Conservation (phyloP, 1,140 invertebrate genomes). For the Oppia nitens region DNA sequence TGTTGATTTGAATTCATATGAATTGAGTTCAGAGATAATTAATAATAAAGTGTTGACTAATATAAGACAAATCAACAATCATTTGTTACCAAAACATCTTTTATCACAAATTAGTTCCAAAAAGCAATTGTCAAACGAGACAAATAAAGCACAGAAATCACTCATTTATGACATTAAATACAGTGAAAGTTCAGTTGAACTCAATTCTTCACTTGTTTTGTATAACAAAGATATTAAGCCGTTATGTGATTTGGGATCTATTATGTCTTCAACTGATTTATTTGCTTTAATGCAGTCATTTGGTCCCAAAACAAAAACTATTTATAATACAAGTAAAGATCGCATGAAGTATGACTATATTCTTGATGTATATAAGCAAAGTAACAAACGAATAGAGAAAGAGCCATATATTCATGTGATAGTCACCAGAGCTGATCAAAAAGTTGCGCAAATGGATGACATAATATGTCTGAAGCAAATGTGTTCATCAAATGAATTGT, state of each 20-base stretch:
- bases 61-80: not conserved
- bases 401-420: not conserved
- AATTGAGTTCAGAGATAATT: not conserved
- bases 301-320: not conserved
- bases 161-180: not conserved
- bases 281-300: not conserved
- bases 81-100: not conserved
- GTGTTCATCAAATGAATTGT: not conserved
- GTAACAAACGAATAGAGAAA: not conserved
- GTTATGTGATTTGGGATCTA: not conserved
- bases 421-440: not conserved
- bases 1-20: not conserved
- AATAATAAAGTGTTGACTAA: slow-evolving; percentile 7
- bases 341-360: not conserved
- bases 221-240: not conserved
- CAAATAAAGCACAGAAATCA: not conserved
- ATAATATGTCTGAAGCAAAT: not conserved
- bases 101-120: not conserved
- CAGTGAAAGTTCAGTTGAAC: not conserved
- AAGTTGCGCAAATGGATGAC: not conserved
- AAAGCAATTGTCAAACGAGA: not conserved
- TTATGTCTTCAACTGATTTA: not conserved
- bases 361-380: not conserved
- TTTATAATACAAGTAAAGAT: not conserved
- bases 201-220: not conserved